phyloP scores from a whole-genome alignment of 2,113 vertebrate genomes.

The Ellobius talpinus region DNA sequence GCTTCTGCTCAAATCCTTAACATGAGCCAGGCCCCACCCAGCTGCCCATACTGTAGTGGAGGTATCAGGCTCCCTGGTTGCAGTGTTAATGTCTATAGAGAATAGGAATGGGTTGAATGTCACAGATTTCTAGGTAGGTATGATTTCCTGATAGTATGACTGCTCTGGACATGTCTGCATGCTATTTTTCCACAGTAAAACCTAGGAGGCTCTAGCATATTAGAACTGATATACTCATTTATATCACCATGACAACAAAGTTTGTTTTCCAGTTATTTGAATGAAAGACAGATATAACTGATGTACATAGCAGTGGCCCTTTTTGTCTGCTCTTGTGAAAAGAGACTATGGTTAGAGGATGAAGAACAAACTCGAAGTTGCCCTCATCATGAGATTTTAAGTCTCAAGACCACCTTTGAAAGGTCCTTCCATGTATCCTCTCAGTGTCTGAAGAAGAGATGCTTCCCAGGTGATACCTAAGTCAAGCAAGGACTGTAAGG shows the following conservation, averaged over 20 bases:
- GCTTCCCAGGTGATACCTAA: background rate
- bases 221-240: background rate
- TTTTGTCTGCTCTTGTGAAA: background rate
- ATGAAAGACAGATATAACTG: background rate
- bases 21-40: background rate
- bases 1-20: background rate
- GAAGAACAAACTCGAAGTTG: background rate
- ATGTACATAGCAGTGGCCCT: background rate
- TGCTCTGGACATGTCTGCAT: background rate
- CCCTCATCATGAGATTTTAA: background rate
- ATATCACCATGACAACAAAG: background rate
- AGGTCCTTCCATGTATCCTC: background rate
- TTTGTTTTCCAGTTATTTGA: background rate
- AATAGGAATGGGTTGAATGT: background rate
- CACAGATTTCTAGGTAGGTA: background rate
- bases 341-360: background rate
- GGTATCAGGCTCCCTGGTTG: background rate
- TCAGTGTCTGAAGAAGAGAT: background rate
- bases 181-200: background rate
- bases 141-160: too few species aligned
- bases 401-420: background rate
- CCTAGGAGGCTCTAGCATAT: background rate
- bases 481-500: background rate
- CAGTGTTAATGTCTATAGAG: background rate
- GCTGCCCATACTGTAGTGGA: background rate